phyloP scores from a whole-genome alignment of 2,113 vertebrate species.

The Eurystomus gularis region DNA sequence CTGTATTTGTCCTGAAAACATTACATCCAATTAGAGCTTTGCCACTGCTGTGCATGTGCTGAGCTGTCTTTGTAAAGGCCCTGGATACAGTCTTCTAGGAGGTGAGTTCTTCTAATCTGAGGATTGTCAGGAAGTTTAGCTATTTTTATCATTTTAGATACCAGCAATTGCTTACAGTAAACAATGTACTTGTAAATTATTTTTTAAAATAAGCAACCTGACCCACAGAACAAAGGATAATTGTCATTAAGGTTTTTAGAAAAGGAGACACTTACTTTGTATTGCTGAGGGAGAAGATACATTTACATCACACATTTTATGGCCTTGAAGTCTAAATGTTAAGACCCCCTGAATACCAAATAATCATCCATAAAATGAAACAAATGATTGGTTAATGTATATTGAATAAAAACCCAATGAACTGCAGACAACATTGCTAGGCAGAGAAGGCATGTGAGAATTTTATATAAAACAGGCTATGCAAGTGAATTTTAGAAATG shows the following conservation, averaged over 20 bases:
- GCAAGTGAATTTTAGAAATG: not conserved
- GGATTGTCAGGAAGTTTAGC: not conserved
- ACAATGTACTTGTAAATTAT: not conserved
- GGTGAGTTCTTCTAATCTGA: not conserved
- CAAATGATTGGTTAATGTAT: accelerated
- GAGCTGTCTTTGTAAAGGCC: not conserved
- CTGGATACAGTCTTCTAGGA: not conserved
- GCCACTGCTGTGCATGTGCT: not conserved
- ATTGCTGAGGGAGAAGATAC: not conserved
- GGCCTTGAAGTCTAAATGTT: not conserved
- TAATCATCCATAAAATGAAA: not conserved
- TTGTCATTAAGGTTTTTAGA: not conserved
- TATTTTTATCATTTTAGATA: constrained; percentile 21
- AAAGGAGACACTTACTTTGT: not conserved
- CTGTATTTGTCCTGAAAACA: not conserved
- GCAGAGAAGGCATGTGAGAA: not conserved
- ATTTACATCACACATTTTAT: not conserved
- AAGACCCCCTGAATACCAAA: accelerated
- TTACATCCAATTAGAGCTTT: not conserved
- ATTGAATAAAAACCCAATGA: not conserved
- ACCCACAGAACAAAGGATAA: not conserved
- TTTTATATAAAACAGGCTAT: not conserved
- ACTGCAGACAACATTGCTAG: not conserved
- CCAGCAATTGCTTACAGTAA: not conserved
- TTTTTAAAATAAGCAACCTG: not conserved